These are phyloP conservation scores for Chymomyza procnemis DNA, from an alignment of 2,888 invertebrate genomes.

Conservation along the genomic window DNA sequence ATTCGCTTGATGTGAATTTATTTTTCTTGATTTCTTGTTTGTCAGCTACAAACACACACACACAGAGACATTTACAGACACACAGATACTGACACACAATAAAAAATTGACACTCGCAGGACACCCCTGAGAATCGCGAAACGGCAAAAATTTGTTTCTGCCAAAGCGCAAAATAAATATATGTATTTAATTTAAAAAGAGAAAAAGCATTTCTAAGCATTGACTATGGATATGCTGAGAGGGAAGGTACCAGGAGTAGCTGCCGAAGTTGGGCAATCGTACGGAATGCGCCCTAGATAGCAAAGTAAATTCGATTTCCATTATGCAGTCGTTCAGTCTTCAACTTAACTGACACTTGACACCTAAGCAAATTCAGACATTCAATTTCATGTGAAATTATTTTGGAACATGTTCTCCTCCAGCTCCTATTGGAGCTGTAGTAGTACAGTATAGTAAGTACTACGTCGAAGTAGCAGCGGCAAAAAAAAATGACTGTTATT, in stretches of 20 bases:
- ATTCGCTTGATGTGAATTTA: neutral
- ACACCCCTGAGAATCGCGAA: neutral
- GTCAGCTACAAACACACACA: neutral
- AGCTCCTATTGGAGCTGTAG: constrained; percentile 2
- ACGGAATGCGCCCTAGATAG: constrained; percentile 6
- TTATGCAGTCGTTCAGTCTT: constrained; percentile 59
- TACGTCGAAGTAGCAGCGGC: constrained; percentile 1
- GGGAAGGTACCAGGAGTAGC: neutral
- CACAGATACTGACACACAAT: neutral
- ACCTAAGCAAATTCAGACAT: constrained; percentile 62
- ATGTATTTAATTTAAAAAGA: neutral
- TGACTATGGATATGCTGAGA: neutral
- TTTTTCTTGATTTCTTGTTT: neutral
- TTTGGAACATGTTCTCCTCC: constrained; percentile 43
- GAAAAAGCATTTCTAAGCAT: constrained; percentile 1
- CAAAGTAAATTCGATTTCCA: constrained; percentile 57
- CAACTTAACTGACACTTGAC: constrained; percentile 63
- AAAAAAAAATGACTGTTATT: constrained; percentile 52
- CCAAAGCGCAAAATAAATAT: neutral
- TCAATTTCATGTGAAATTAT: constrained; percentile 65
- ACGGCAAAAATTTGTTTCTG: neutral
- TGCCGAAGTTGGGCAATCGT: neutral
- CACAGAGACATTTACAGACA: neutral
- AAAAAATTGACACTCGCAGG: neutral
- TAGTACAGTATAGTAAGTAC: neutral